Evolutionary conservation across 2,113 vertebrate species (phyloP), one percentile per base, ranked within the genome.

Genomic region (Silurus glanis): DNA sequence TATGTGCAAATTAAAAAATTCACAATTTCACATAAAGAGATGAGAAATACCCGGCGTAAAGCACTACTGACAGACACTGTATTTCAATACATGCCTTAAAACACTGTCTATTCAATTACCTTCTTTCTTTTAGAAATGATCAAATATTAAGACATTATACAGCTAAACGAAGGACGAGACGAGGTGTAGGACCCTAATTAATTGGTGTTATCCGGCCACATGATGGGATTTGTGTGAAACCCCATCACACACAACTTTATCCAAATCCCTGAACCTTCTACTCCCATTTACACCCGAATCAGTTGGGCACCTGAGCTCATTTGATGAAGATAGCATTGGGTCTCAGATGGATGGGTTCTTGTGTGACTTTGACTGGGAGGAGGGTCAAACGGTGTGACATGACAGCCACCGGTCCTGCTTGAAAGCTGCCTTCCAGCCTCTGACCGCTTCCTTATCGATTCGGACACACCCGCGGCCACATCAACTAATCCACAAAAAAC

Each of bases 401-500:
- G 89, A 90, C 87, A 88, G 86, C 67, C 59, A 75, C 85, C 88
- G 91, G 92, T 93, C 92, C 92, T 91, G 92, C 92, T 92, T 90
- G 92, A 93, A 93, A 92, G 91, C 92, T 87, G 91, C 92, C 94
- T 94, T 93, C 93, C 93, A 93, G 91, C 91, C 85, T 93, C 94
- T 94, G 94, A 95, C 94, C 94, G 94, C 93, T 93, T 92, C 93
- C 92, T 93, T 96, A 96, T 94, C 93, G 95, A 96, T 95, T 89
- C 91, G 89, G 93, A 93, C 93, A 95, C 91, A 93, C 95, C 96
- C 94, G 92, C 93, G 93, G 94, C 95, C 95, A 95, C 95, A 94
- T 96, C 94, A 92, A 93, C 94, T 95, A 92, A 96, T 96, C 95
- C 94, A 95, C 94, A 94, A 94, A 95, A 96, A 96, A 93, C 94